A percentile compares a stretch with the other conserved stretches of the same genome.
phyloP scores from a whole-genome alignment of 2,797 vertebrate species.

The Phrynocephalus guinanensis region DNA sequence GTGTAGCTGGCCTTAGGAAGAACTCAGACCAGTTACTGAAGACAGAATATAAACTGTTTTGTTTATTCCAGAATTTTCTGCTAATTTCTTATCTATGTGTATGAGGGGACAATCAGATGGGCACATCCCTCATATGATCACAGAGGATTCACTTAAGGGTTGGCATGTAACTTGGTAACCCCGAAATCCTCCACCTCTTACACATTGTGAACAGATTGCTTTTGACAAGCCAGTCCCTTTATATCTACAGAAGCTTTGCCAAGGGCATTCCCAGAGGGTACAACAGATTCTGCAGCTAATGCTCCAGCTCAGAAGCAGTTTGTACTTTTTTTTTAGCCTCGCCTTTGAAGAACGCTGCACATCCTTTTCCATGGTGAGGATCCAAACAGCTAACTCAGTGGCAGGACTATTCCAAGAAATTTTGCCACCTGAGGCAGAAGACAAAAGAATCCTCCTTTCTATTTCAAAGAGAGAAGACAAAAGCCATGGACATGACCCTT shows the following conservation, averaged over 20 bases:
- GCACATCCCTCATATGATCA: no score
- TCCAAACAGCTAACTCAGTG: background rate
- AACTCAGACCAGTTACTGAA: background rate
- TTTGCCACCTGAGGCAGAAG: background rate
- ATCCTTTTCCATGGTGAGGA: background rate
- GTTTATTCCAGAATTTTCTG: background rate
- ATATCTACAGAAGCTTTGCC: constrained; percentile 21
- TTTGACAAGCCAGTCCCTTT: constrained; percentile 18
- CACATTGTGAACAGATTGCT: constrained; percentile 10
- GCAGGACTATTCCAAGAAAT: background rate
- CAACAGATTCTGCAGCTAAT: background rate
- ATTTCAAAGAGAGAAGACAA: background rate
- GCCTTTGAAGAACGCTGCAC: background rate
- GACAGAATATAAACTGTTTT: background rate
- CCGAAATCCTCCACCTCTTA: background rate
- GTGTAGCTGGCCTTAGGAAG: background rate
- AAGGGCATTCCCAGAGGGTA: constrained; percentile 10
- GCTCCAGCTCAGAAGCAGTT: background rate
- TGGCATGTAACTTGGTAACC: background rate
- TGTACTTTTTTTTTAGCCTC: background rate
- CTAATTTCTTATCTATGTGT: background rate
- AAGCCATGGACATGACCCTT: background rate
- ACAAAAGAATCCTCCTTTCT: background rate
- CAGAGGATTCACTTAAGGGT: background rate
- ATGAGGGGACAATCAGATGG: background rate